Base-by-base conservation (phyloP, 2,113 vertebrate species). In the Phylloscopus trochiloides region DNA sequence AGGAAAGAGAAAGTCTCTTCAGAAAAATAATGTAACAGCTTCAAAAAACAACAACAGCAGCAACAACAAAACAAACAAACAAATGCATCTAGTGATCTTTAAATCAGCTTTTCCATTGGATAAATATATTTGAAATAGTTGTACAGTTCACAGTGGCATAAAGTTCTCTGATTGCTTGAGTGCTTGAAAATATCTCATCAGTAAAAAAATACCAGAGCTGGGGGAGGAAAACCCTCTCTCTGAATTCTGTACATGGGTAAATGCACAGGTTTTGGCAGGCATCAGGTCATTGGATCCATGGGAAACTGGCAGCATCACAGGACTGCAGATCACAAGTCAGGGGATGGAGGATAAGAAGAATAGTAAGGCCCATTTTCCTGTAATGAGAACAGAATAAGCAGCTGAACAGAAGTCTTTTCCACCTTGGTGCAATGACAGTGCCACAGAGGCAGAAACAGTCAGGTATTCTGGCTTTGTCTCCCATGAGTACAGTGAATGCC, bases 201-300 rank as follows among this genome's bases (percentile, higher is more conserved):
- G 97, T 98, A 98, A 98, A 98, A 98, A 98, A 98, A 98, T 98
- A 98, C 94, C 98, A 98, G 98, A 98, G 97, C 83, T 94, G 93
- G 97, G 97, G 96, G 93, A 97, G 97, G 98, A 98, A 98, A 96
- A 91, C 97, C 97, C 96, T 97, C 93, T 97, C 98, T 98, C 97
- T 97, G 97, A 97, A 96, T 91, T 97, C 97, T 98, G 97, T 96
- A 97, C 97, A 97, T 74, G 94, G 95, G 96, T 91, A 97, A 97
- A 97, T 91, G 97, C 96, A 70, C 71, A 95, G 85, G 89, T 94
- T 96, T 96, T 92, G 85, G 79, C 78, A 97, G 96, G 97, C 78
- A 95, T 97, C 51, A 57, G 91, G 89, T 96, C 59, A 40, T 10
- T 78, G 90, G 90, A 95, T 92, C 95, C 96, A 94, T 48, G 83